phyloP scores from a whole-genome alignment of 2,888 invertebrate species.

The Branchipolynoe longqiensis region DNA sequence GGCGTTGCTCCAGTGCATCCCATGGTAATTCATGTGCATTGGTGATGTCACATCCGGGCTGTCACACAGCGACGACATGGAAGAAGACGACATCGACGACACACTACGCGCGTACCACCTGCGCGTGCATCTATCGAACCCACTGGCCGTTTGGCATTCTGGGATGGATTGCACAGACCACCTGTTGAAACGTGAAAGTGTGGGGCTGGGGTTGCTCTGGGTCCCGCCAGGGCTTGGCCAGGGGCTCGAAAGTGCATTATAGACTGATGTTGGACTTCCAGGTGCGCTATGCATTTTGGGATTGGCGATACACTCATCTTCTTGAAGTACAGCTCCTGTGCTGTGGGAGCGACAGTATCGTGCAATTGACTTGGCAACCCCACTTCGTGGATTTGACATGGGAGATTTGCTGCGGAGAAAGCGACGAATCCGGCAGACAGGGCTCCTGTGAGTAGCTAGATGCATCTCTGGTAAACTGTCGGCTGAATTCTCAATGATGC shows the following conservation, averaged over 20 bases:
- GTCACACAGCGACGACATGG: neutral
- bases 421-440: neutral
- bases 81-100: neutral
- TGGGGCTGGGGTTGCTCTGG: slow-evolving; percentile 19
- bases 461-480: slow-evolving; percentile 21
- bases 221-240: neutral
- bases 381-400: neutral
- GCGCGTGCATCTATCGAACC: neutral
- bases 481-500: slow-evolving; percentile 1
- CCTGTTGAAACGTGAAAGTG: neutral
- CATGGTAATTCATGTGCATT: neutral
- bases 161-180: neutral
- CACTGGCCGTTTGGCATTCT: neutral
- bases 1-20: slow-evolving; percentile 1
- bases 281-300: too few species aligned
- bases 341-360: neutral
- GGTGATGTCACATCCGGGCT: neutral
- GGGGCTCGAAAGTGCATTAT: neutral
- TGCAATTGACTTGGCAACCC: too few species aligned
- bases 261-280: neutral
- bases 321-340: neutral
- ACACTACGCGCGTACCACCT: neutral
- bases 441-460: neutral
- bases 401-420: slow-evolving; percentile 13
- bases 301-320: neutral